Evolutionary conservation across 2,888 invertebrate genomes (phyloP).

Genomic region (Eledone cirrhosa): DNA sequence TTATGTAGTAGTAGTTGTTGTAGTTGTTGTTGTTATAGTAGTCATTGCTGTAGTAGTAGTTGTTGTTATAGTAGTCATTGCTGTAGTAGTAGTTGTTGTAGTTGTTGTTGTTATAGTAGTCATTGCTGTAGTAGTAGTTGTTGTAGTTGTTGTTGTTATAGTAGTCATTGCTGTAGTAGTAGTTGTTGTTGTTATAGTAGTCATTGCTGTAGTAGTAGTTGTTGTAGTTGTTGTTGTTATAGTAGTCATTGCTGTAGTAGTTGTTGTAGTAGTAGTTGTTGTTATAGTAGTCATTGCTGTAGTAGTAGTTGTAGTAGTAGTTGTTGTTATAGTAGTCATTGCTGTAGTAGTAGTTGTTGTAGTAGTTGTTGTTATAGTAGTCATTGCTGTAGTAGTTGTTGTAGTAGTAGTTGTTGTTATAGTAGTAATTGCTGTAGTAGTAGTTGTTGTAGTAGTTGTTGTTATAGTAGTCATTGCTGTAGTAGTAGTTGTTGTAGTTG

Average conservation of each 20-base stretch:
- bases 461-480: not conserved
- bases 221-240: not conserved
- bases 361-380: not conserved
- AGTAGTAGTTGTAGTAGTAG: not conserved
- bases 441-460: no score
- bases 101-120: constrained; percentile 7
- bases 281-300: not conserved
- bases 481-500: no score
- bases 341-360: not conserved
- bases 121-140: constrained; percentile 3
- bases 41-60: not conserved
- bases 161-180: not conserved
- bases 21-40: no score
- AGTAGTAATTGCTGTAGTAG: no score
- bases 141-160: not conserved
- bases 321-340: not conserved
- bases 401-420: not conserved
- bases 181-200: not conserved
- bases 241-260: not conserved
- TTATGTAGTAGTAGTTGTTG: no score
- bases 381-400: not conserved
- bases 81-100: not conserved
- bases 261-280: constrained; percentile 11
- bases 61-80: constrained; percentile 21
- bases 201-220: not conserved